Evolutionary conservation across 2,888 invertebrate species (phyloP).

Genomic region (Phyto melanocephala): DNA sequence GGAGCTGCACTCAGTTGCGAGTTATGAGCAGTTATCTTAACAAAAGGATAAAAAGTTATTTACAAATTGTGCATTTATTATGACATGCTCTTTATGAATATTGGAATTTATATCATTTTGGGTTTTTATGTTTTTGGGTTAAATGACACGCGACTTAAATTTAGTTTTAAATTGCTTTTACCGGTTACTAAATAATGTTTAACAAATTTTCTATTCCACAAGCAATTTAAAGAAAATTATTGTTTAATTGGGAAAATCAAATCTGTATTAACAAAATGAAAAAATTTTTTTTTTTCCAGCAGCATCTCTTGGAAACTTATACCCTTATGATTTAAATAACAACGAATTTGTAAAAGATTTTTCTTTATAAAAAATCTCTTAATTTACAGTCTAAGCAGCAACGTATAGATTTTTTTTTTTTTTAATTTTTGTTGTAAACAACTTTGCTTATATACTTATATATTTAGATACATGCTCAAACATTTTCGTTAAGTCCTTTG

Average conservation of each 20-base stretch:
- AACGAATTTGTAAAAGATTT: background rate
- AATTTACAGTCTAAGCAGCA: background rate
- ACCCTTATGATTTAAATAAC: too few relatives aligned
- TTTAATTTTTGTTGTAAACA: background rate
- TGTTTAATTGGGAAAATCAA: too few relatives aligned
- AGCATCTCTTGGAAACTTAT: too few relatives aligned
- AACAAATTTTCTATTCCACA: too few relatives aligned
- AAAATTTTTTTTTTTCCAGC: too few relatives aligned
- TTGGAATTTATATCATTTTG: slow-evolving; percentile 1
- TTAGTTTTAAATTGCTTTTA: background rate
- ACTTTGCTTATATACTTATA: background rate
- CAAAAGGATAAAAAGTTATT: slow-evolving; percentile 9
- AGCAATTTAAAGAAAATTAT: too few relatives aligned
- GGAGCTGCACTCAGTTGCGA: too few relatives aligned
- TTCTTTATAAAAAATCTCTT: background rate
- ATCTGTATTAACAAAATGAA: too few relatives aligned
- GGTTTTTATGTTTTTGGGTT: slow-evolving; percentile 23
- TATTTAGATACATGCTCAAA: background rate
- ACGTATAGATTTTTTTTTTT: background rate
- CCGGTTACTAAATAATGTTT: background rate
- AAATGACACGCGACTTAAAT: background rate
- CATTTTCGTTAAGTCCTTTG: background rate
- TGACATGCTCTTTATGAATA: background rate
- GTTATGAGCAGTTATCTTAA: background rate
- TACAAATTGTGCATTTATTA: background rate